Conservation (phyloP, 2,888 invertebrate genomes). For the Pammene aurita region DNA sequence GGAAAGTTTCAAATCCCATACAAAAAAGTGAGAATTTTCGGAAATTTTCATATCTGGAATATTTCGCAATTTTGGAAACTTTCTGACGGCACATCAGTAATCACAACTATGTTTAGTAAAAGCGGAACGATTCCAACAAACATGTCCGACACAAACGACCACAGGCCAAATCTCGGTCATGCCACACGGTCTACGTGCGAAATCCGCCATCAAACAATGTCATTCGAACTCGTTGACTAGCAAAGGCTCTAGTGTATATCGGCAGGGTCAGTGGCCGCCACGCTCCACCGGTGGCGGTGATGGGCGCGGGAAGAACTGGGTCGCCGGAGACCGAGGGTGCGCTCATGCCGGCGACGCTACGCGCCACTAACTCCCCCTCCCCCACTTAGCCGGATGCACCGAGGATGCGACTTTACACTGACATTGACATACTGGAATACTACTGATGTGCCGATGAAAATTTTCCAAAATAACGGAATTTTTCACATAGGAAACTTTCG, state of each 20-base stretch:
- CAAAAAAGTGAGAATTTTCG: too few species aligned
- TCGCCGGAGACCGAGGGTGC: conserved; percentile 39
- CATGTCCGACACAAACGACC: conserved; percentile 6
- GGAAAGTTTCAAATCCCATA: too few species aligned
- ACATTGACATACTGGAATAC: conserved; percentile 14
- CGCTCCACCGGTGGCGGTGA: conserved; percentile 44
- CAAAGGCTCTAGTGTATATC: conserved; percentile 27
- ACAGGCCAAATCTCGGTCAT: conserved; percentile 25
- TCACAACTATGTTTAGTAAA: neutral
- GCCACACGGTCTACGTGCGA: conserved; percentile 31
- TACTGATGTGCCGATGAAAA: too few species aligned
- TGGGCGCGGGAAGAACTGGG: conserved; percentile 43
- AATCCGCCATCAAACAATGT: conserved; percentile 31
- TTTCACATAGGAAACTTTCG: too few species aligned
- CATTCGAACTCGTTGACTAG: conserved; percentile 36
- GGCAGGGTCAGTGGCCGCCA: conserved; percentile 47
- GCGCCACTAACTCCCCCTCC: conserved; percentile 58
- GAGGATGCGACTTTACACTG: conserved; percentile 11
- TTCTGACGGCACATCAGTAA: too few species aligned
- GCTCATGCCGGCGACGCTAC: conserved; percentile 55
- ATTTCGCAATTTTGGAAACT: too few species aligned
- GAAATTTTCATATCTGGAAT: too few species aligned
- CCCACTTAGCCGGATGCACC: conserved; percentile 2
- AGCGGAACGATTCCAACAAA: neutral
- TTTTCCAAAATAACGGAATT: too few species aligned